Conservation (phyloP, 2,888 invertebrate species). For the Thelaira solivaga region DNA sequence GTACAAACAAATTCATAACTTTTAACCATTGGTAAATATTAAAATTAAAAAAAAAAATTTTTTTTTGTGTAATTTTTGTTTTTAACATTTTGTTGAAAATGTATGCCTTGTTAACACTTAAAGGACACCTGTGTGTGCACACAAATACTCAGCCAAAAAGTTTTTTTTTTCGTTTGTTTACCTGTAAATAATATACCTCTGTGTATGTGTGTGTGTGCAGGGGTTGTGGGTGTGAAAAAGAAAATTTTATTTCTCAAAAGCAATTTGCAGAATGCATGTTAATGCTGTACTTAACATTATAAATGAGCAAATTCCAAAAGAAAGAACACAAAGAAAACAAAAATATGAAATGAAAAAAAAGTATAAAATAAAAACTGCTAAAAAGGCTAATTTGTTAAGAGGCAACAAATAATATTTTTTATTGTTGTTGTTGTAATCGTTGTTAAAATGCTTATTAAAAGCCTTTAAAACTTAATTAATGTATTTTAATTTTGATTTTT, state of each 20-base stretch:
- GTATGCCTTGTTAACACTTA: conserved; percentile 60
- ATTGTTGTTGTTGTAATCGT: conserved; percentile 10
- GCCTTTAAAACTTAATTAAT: neutral
- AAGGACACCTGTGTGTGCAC: conserved; percentile 37
- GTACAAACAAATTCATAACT: neutral
- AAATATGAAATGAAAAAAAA: too few species aligned
- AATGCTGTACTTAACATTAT: conserved; percentile 57
- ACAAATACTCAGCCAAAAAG: neutral
- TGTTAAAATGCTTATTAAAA: conserved; percentile 12
- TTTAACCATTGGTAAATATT: conserved; percentile 29
- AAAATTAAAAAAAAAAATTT: too few species aligned
- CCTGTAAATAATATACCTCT: too few species aligned
- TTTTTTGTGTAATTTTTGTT: conserved; percentile 7
- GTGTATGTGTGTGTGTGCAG: too few species aligned
- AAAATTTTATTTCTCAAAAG: conserved; percentile 16
- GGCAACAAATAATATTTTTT: neutral
- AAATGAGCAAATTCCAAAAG: conserved; percentile 29
- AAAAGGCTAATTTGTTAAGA: conserved; percentile 54
- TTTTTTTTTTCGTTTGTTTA: neutral
- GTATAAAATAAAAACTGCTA: conserved; percentile 9
- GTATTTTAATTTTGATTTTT: neutral
- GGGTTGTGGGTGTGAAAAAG: neutral
- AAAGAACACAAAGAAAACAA: neutral
- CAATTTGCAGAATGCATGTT: conserved; percentile 36
- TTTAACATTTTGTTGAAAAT: conserved; percentile 36